phyloP scores from a whole-genome alignment of 2,113 vertebrate genomes.

The Oophaga pumilio region DNA sequence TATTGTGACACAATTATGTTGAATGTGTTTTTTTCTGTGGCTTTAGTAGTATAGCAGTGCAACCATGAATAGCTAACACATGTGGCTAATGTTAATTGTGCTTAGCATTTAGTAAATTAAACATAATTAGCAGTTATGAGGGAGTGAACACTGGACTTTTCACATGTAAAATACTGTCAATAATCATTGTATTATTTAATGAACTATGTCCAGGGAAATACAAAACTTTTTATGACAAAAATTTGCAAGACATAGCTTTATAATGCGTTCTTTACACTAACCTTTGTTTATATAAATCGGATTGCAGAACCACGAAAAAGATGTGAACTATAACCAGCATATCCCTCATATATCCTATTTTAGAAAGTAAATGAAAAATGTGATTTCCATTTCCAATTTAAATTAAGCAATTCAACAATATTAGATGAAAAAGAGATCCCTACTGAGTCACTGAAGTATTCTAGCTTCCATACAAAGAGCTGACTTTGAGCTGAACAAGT shows the following conservation, averaged over 20 bases:
- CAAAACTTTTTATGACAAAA: background rate
- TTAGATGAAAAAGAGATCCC: conserved; percentile 39
- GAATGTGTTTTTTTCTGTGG: too few species aligned
- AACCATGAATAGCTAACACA: too few species aligned
- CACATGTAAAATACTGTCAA: background rate
- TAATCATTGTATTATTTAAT: background rate
- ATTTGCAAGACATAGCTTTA: background rate
- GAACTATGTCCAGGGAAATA: background rate
- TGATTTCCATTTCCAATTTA: conserved; percentile 5
- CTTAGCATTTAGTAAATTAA: too few species aligned
- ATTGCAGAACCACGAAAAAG: background rate
- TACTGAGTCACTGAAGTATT: conserved; percentile 39
- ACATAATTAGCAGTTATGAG: background rate
- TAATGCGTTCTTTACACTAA: background rate
- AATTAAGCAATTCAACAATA: conserved; percentile 11
- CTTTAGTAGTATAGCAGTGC: too few species aligned
- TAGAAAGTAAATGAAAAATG: conserved; percentile 27
- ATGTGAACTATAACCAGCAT: conserved; percentile 25
- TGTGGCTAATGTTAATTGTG: too few species aligned
- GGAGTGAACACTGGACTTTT: background rate
- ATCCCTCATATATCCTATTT: conserved; percentile 51
- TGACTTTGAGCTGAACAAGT: conserved; percentile 53
- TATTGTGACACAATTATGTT: too few species aligned
- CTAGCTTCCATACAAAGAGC: conserved; percentile 45
- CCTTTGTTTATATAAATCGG: background rate